Evolutionary conservation across 2,888 invertebrate species (phyloP), one percentile per base, ranked within the genome.

Genomic region (Rhaphigaster nebulosa): DNA sequence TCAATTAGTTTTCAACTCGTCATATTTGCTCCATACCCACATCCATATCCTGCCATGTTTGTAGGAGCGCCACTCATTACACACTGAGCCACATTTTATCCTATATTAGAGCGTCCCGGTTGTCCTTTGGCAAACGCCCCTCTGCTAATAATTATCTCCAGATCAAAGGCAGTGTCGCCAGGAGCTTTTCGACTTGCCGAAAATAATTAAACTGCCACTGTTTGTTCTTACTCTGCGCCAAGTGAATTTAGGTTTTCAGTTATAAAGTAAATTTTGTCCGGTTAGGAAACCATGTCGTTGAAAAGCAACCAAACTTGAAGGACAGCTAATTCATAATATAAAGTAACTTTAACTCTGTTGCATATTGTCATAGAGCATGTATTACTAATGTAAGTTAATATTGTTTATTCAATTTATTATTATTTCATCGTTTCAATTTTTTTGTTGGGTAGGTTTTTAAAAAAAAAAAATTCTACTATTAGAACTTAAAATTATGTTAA

Each of bases 1-100:
- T 88, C 88, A 88, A 88, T 88, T 34, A 88, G 56, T 88, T 88
- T 56, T 56, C 34, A 38, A 88, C 54, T 41, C 56, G 38, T 34
- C 34, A 52, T 80, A 45, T 56, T 41, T 88, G 60, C 56, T 54
- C 56, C 41, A 10, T 41, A 20, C 41, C 41, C 26, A 80, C 80
- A 80, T 80, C 80, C 45, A 80, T 80, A 80, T 80, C 80, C 80
- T 12, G 15, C 34, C 80, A 4, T 45, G 45, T 45, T 38, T 80
- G 38, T 26, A 13, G 26, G 8, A 23, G 2, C 13, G 12, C 41
- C 38, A 26, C 45, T 38, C 80, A 80, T 80, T 80, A 80, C 80
- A 80, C 34, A 80, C 26, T 18, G 10, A 26, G 45, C 20, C 80
- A 80, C 80, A 80, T 80, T 80, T 80, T 80, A 80, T 80, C 80